phyloP scores from a whole-genome alignment of 2,113 vertebrate genomes.

The Petaurus breviceps region DNA sequence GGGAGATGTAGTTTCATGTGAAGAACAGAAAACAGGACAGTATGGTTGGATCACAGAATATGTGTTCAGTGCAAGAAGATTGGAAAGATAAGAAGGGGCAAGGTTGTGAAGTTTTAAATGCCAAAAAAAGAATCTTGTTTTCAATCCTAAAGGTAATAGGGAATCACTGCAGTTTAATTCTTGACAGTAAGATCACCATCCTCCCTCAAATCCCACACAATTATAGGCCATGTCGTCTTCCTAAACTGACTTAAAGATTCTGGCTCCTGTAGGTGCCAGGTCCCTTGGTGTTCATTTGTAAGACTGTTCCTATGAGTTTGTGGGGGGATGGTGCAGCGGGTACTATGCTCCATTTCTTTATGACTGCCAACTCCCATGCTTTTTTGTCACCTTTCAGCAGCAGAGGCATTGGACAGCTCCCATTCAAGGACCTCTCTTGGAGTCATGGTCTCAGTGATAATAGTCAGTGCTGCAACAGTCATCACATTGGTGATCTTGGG shows the following conservation, averaged over 20 bases:
- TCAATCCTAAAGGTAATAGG: background rate
- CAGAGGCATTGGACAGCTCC: background rate
- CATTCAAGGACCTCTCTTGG: background rate
- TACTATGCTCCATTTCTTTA: background rate
- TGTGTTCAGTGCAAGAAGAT: background rate
- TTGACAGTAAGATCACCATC: background rate
- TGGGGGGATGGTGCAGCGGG: no score
- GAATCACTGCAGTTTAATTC: background rate
- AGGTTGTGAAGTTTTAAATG: background rate
- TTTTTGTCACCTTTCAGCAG: conserved; percentile 20
- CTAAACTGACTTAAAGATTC: background rate
- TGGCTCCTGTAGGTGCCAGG: background rate
- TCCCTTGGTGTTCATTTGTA: background rate
- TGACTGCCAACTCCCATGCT: background rate
- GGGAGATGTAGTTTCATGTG: background rate
- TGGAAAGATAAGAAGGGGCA: background rate
- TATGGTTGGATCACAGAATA: background rate
- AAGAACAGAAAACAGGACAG: background rate
- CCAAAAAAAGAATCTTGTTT: background rate
- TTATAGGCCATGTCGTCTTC: background rate
- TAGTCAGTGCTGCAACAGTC: background rate
- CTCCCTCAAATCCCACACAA: background rate
- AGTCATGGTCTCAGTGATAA: background rate
- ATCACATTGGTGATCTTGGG: background rate
- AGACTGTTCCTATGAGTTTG: background rate